Evolutionary conservation across 2,888 invertebrate species (phyloP), one percentile per base, ranked within the genome.

Genomic region (Orchesella flavescens): DNA sequence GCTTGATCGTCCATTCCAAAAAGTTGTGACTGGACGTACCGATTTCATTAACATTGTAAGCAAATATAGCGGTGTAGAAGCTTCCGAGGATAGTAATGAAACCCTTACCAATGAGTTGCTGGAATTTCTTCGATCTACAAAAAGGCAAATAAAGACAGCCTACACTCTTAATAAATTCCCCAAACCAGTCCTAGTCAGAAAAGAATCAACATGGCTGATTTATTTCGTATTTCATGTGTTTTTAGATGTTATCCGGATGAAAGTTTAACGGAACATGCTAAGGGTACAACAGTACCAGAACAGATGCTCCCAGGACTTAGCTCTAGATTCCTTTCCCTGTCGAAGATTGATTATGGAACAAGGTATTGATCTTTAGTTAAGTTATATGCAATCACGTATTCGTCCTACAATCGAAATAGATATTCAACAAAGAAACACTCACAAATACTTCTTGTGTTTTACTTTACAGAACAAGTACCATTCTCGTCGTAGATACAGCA

Each of bases 401-500:
- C n/a, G n/a, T n/a, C n/a, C n/a, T n/a, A n/a, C n/a, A n/a, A n/a
- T n/a, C n/a, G n/a, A n/a, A n/a, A n/a, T n/a, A n/a, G n/a, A n/a
- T n/a, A n/a, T n/a, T n/a, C n/a, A n/a, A n/a, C n/a, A n/a, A n/a
- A n/a, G n/a, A n/a, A n/a, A n/a, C n/a, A n/a, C n/a, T n/a, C n/a
- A n/a, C n/a, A n/a, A n/a, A n/a, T n/a, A n/a, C n/a, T n/a, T n/a
- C n/a, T n/a, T n/a, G n/a, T n/a, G n/a, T n/a, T n/a, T n/a, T n/a
- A n/a, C 34, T 13, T 88, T 90, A 84, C 90, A 93, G 94, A 87
- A 94, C 94, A 12, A 94, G 94, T 88, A 93, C 93, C 1, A 89
- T 95, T 17, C 91, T 95, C 87, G 89, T 94, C 19, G 90, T 95
- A 4, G 94, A 94, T 88, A 92, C 92, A 84, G 89, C 92, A 19